Base-by-base conservation (phyloP, 2,888 invertebrate genomes). In the Cephus spinipes region DNA sequence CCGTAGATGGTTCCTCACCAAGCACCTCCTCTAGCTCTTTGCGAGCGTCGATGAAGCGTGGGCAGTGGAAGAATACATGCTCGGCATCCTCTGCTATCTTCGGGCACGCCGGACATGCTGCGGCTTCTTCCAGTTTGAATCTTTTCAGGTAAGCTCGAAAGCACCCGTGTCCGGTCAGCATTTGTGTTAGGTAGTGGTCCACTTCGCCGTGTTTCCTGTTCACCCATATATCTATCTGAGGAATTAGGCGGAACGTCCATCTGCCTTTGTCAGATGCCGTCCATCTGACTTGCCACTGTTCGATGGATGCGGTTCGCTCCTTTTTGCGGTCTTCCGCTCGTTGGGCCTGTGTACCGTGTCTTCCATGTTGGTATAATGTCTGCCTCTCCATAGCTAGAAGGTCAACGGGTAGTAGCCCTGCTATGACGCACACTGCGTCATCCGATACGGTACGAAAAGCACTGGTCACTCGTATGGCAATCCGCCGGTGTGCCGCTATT, bases 401-500 rank as follows among this genome's bases (percentile, higher is more conserved):
- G 11, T 81, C 73, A 6, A 80, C 71, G 11, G 82, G 81, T 11
- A 79, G 12, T 69, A 77, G 79, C 33, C 80, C 83, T 30, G 79
- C 80, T 15, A 80, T 80, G 12, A 81, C 79, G 34, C 75, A 35
- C 33, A 76, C 79, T 23, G 81, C 81, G n/a, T 81, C 80, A 12
- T 80, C 77, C 9, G 82, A 82, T 1, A 82, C 80, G 3, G 83
- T 83, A 32, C 79, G 79, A 34, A 78, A 81, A 9, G 81, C 80
- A n/a, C 79, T 75, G 9, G 76, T 71, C 12, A 82, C 80, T n/a
- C 80, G 71, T 69, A 82, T 34, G 31, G 81, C 81, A 55, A 77
- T 75, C 34, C 68, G n/a, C 6, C 82, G 81, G 15, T 79, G 77
- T 3, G 76, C 69, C n/a, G 80, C 73, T 12, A 74, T 34, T 23